These are phyloP conservation scores for Pterostichus madidus DNA, from an alignment of 2,888 invertebrate species.

Conservation along the genomic window DNA sequence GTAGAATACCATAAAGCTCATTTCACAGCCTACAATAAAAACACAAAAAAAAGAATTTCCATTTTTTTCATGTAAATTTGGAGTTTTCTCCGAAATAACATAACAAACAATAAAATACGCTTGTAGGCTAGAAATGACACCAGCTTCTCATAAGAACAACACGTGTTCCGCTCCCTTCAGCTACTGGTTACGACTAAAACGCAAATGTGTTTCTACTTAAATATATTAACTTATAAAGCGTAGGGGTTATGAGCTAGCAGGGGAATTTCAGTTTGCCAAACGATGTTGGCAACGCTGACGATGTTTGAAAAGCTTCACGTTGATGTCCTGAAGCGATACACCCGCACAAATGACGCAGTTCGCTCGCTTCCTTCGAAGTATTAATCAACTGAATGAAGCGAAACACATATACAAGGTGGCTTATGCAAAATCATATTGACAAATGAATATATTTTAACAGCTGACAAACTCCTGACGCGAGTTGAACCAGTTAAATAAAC, in stretches of 20 bases:
- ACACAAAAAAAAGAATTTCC: conserved; percentile 37
- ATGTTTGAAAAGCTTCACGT: conserved; percentile 42
- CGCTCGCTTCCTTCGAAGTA: conserved; percentile 29
- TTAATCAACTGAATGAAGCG: conserved; percentile 41
- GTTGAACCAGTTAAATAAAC: conserved; percentile 45
- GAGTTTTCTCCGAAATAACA: not conserved
- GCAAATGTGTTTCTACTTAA: conserved; percentile 57
- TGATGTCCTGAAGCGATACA: conserved; percentile 36
- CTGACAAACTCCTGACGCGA: conserved; percentile 39
- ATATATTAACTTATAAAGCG: conserved; percentile 61
- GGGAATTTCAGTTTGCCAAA: conserved; percentile 52
- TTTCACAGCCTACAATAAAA: conserved; percentile 30
- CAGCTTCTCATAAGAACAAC: not conserved
- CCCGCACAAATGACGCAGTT: conserved; percentile 36
- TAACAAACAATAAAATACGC: conserved; percentile 37
- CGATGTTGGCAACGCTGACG: conserved; percentile 55
- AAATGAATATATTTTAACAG: conserved; percentile 46
- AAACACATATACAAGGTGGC: conserved; percentile 32
- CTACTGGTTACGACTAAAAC: conserved; percentile 47
- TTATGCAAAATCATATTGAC: conserved; percentile 50
- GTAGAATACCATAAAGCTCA: conserved; percentile 41
- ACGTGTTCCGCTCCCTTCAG: conserved; percentile 31
- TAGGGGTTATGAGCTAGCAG: conserved; percentile 49
- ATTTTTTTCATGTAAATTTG: conserved; percentile 48
- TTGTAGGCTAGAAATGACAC: conserved; percentile 9